Evolutionary conservation across 2,888 invertebrate genomes (phyloP).

Genomic region (Oxyscelio sp.): DNA sequence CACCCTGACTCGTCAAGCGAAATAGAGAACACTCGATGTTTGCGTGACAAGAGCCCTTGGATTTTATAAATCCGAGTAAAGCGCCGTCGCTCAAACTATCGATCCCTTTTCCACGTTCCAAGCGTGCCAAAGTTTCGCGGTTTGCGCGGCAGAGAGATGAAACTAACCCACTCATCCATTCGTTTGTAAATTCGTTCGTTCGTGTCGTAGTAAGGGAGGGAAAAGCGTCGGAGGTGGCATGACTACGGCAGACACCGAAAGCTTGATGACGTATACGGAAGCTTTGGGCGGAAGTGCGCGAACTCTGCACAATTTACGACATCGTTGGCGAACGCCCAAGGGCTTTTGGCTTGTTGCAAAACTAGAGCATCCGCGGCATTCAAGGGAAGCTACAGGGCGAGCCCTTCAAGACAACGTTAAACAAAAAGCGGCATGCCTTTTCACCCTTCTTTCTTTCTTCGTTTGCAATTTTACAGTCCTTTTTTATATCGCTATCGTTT

Average conservation of each 20-base stretch:
- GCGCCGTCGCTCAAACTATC: conserved; percentile 83
- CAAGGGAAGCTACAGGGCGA: conserved; percentile 51
- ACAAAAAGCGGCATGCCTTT: conserved; percentile 48
- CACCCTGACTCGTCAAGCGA: conserved; percentile 19
- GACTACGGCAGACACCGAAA: conserved; percentile 71
- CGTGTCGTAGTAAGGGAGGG: conserved; percentile 32
- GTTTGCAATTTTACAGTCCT: conserved; percentile 12
- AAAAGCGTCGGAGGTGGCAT: conserved; percentile 57
- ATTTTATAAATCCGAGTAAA: conserved; percentile 78
- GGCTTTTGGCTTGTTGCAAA: conserved; percentile 65
- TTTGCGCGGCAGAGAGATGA: conserved; percentile 58
- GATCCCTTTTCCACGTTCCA: conserved; percentile 78
- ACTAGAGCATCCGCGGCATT: conserved; percentile 55
- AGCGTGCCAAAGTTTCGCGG: conserved; percentile 78
- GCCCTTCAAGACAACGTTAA: conserved; percentile 52
- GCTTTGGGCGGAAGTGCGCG: conserved; percentile 80
- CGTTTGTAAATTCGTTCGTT: conserved; percentile 67
- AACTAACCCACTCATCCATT: conserved; percentile 59
- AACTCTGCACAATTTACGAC: conserved; percentile 83
- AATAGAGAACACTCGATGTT: conserved; percentile 60
- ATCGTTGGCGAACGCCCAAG: conserved; percentile 78
- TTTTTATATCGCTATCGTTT: conserved; percentile 12
- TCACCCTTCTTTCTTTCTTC: background rate
- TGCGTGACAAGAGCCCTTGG: conserved; percentile 76
- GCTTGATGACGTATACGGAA: conserved; percentile 82